phyloP scores from a whole-genome alignment of 2,797 vertebrate species.

The Heteromormyrus szaboi region DNA sequence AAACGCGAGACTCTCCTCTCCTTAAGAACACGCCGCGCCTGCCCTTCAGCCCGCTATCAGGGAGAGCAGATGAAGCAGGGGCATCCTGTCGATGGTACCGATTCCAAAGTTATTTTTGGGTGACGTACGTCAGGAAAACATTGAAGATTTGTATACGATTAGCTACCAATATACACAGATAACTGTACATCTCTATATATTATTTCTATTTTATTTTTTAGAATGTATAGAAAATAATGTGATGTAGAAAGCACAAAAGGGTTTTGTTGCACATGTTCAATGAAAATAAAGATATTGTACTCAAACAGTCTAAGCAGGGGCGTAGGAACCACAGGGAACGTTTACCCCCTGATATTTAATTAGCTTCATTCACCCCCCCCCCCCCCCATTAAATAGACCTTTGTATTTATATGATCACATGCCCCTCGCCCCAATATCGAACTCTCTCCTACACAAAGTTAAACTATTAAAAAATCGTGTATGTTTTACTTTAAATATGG shows the following conservation, averaged over 20 bases:
- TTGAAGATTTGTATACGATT: not conserved
- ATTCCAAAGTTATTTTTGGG: not conserved
- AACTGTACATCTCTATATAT: not conserved
- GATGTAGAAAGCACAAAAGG: not conserved
- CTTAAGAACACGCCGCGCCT: not conserved
- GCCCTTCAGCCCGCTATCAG: not conserved
- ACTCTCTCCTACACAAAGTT: not conserved
- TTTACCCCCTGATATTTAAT: not conserved
- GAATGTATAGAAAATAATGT: not conserved
- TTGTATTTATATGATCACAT: not conserved
- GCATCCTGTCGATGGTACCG: not conserved
- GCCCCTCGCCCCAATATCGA: not conserved
- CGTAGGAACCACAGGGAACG: not conserved
- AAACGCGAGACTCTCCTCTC: not conserved
- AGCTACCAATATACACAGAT: not conserved
- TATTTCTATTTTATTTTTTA: not conserved
- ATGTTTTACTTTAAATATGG: not conserved
- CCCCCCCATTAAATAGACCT: not conserved
- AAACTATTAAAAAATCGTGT: not conserved
- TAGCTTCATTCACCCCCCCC: not conserved
- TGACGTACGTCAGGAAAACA: not conserved
- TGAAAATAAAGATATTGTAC: not conserved
- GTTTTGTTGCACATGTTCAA: not conserved
- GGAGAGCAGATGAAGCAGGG: not conserved
- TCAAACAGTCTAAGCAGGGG: not conserved